A percentile compares a stretch with the other conserved stretches of the same genome.
Evolutionary conservation across 2,797 vertebrate species (phyloP).

Genomic region (Amazona finschi): DNA sequence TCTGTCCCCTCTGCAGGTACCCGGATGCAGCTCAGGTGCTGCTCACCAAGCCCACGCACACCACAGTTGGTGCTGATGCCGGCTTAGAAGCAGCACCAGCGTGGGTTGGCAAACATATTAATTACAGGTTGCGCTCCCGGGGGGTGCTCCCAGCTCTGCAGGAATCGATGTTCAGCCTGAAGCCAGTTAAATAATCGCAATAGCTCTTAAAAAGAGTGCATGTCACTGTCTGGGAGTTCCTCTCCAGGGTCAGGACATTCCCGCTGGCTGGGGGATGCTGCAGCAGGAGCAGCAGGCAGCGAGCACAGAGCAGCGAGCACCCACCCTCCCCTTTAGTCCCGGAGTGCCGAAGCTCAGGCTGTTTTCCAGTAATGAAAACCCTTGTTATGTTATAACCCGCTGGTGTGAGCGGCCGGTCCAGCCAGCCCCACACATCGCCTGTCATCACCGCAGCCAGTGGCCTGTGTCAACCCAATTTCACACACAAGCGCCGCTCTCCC

Average conservation of each 20-base stretch:
- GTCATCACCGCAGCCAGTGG: conserved; percentile 78
- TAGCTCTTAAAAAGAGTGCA: rapidly evolving
- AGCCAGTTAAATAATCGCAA: background rate
- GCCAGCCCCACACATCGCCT: conserved; percentile 74
- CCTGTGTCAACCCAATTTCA: conserved; percentile 83
- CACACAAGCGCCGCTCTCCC: conserved; percentile 78
- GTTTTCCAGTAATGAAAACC: conserved; percentile 35
- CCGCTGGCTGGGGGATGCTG: background rate
- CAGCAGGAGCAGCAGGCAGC: background rate
- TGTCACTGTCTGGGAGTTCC: background rate
- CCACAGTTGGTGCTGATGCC: background rate
- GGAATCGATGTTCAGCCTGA: background rate
- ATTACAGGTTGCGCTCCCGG: background rate
- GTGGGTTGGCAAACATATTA: background rate
- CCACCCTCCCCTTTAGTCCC: rapidly evolving
- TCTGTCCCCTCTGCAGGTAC: rapidly evolving
- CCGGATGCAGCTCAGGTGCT: background rate
- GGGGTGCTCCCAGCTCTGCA: background rate
- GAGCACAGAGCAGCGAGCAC: rapidly evolving
- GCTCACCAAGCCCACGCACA: rapidly evolving
- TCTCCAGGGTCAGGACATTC: background rate
- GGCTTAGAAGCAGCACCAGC: background rate
- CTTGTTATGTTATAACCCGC: conserved; percentile 68
- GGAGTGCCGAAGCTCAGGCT: background rate
- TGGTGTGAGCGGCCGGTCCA: conserved; percentile 64